phyloP scores from a whole-genome alignment of 2,113 vertebrate genomes.

The Monopterus albus region DNA sequence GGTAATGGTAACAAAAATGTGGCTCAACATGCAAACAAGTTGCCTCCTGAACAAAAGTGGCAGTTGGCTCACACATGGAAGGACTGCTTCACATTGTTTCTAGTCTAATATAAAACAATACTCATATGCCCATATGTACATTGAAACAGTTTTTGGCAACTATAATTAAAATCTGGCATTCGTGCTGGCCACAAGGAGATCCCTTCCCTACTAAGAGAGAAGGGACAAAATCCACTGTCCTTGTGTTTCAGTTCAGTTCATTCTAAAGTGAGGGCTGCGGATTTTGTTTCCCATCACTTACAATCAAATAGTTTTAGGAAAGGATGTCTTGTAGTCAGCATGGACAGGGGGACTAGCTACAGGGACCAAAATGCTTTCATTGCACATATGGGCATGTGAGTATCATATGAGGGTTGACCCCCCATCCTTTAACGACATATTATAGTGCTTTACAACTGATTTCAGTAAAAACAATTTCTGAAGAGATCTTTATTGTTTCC shows the following conservation, averaged over 20 bases:
- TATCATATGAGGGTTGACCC: no score
- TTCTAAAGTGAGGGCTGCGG: neutral
- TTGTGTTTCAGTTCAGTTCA: no score
- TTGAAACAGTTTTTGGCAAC: no score
- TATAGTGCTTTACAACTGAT: neutral
- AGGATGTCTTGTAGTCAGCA: neutral
- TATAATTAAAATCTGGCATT: no score
- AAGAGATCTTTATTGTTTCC: neutral
- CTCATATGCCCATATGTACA: neutral
- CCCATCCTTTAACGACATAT: neutral
- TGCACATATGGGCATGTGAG: neutral
- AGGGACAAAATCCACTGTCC: neutral
- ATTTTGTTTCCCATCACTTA: neutral
- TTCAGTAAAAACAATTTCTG: neutral
- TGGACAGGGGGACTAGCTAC: neutral
- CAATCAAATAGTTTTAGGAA: no score
- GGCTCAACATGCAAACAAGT: neutral
- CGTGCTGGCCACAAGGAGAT: neutral
- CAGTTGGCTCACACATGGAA: neutral
- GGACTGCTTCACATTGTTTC: neutral
- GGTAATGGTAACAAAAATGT: neutral
- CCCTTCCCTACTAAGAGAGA: no score
- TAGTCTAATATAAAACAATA: no score
- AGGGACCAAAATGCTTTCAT: no score
- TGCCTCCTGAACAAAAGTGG: neutral